Conservation (phyloP, 2,888 invertebrate genomes). For the Ryuthela nishihirai region DNA sequence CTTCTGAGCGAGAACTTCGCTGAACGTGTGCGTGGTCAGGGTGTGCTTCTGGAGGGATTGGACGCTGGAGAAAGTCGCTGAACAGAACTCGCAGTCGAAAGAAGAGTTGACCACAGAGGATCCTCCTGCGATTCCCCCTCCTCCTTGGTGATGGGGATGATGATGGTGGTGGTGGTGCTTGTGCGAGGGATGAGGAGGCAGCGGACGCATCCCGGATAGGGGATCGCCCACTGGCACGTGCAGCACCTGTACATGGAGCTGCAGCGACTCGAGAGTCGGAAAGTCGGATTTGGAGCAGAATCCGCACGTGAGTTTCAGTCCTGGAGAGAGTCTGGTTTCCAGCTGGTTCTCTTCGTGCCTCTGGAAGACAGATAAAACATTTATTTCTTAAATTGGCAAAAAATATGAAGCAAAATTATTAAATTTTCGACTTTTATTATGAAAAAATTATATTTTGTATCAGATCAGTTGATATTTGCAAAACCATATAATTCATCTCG, state of each 20-base stretch:
- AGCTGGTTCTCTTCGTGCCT: neutral
- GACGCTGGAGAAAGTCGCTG: constrained; percentile 65
- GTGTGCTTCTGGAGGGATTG: constrained; percentile 63
- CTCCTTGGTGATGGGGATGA: no score
- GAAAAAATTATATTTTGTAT: no score
- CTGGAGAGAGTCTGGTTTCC: constrained; percentile 5
- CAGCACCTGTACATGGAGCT: constrained; percentile 75
- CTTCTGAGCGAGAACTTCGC: constrained; percentile 48
- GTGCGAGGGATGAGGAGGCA: no score
- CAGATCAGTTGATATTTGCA: no score
- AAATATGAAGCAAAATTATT: no score
- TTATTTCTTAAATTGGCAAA: no score
- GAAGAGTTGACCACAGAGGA: no score
- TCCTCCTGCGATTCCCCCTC: no score
- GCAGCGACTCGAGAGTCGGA: constrained; percentile 73
- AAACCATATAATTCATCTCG: no score
- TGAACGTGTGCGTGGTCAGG: constrained; percentile 54
- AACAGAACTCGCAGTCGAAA: constrained; percentile 64
- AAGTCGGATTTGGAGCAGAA: constrained; percentile 84
- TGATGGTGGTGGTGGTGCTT: no score
- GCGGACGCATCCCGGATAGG: constrained; percentile 5
- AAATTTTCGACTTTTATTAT: no score
- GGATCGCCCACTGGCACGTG: constrained; percentile 53
- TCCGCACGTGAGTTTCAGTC: constrained; percentile 64
- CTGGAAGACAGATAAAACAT: constrained; percentile 3